A percentile compares a stretch with the other conserved stretches of the same genome.
Evolutionary conservation across 2,797 vertebrate genomes (phyloP).

Genomic region (Anguilla anguilla): DNA sequence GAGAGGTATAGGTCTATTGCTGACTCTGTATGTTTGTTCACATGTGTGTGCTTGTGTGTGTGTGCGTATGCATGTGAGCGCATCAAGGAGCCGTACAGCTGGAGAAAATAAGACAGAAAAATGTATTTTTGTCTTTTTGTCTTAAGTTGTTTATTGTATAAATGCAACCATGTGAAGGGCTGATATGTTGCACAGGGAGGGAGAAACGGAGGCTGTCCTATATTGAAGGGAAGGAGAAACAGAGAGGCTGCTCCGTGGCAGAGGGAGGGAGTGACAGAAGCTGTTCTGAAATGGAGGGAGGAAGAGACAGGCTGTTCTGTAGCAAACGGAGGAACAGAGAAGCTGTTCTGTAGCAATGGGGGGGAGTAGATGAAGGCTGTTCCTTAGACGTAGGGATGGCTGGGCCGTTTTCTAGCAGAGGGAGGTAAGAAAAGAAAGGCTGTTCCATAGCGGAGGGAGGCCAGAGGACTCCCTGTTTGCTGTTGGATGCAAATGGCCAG

Average conservation of each 20-base stretch:
- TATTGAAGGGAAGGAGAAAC: slow-evolving; percentile 37
- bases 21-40: background rate
- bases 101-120: background rate
- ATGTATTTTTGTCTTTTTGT: background rate
- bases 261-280: background rate
- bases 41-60: background rate
- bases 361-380: background rate
- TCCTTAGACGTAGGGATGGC: background rate
- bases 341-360: background rate
- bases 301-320: slow-evolving; percentile 38
- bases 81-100: background rate
- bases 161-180: background rate
- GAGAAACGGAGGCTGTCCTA: background rate
- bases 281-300: background rate
- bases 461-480: slow-evolving; percentile 46
- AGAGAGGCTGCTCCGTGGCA: background rate
- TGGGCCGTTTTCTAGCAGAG: slow-evolving; percentile 40
- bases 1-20: background rate
- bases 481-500: slow-evolving; percentile 52
- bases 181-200: background rate
- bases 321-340: background rate
- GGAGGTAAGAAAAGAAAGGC: slow-evolving; percentile 17
- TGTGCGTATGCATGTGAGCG: background rate
- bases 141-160: background rate
- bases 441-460: slow-evolving; percentile 42